Base-by-base conservation (phyloP, 2,797 vertebrate species). In the Yasuhikotakia modesta region DNA sequence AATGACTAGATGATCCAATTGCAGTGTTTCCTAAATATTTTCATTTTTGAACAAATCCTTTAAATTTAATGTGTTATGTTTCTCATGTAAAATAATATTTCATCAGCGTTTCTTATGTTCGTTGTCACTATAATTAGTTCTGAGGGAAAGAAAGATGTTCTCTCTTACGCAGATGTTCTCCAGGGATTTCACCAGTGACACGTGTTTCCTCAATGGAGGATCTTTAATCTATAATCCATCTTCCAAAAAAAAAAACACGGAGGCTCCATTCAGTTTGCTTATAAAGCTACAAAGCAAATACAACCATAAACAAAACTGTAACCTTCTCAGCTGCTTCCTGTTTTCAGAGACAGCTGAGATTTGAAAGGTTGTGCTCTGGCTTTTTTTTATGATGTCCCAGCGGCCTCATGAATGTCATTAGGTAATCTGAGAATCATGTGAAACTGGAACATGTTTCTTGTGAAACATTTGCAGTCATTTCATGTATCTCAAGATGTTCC, bases 251-350 rank as follows among this genome's bases (percentile, higher is more conserved):
- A 19, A 64, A 67, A 46, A 68, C 30, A 16, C 78, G 82, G 60
- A 72, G 60, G 78, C 82, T 77, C 76, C 68, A 79, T 84, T 81
- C 78, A 5, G 74, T 78, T 21, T 6, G 46, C 24, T 76, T 79
- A 83, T 81, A 71, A 65, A 27, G 58, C 81, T 73, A 84, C 73
- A 73, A 78, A 46, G 35, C 39, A 70, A 82, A 63, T 81, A 73
- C 72, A 80, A 69, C 78, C 65, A 70, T 79, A 76, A 85, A 85
- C 82, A 87, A 82, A 85, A 78, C 77, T 70, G 68, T 81, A 81
- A 86, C 81, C 74, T 82, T 79, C 68, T 92, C 92, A 93, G 92
- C 93, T 93, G 92, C 90, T 90, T 93, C 93, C 92, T 91, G 91
- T 92, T 89, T 83, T 79, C 74, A 84, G 76, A 67, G 82, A 76